These are phyloP conservation scores for Eumeta japonica DNA, from an alignment of 1,140 invertebrate genomes.

Conservation along the genomic window DNA sequence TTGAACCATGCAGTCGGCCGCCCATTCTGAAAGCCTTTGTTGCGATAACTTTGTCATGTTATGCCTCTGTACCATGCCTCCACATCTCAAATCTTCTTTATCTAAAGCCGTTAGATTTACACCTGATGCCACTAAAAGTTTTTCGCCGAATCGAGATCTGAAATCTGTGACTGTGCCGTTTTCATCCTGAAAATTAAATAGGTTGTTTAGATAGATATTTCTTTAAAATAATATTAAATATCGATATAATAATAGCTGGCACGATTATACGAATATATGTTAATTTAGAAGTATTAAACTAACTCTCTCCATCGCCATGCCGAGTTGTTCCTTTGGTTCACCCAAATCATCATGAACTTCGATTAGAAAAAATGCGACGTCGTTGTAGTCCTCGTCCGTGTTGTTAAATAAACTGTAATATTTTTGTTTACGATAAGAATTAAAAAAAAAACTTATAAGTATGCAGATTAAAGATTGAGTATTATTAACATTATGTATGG, in stretches of 20 bases:
- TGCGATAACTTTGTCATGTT: conserved; percentile 61
- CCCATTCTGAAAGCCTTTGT: conserved; percentile 54
- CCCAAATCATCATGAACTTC: conserved; percentile 71
- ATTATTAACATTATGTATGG: too few relatives aligned
- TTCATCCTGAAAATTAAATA: conserved; percentile 53
- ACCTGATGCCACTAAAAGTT: conserved; percentile 60
- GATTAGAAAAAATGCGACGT: conserved; percentile 61
- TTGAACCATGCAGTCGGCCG: conserved; percentile 68
- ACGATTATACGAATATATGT: not conserved
- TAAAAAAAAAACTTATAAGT: too few relatives aligned
- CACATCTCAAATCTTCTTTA: conserved; percentile 69
- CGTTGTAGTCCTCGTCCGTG: conserved; percentile 46
- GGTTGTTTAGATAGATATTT: not conserved
- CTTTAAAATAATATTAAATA: not conserved
- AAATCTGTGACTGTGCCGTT: conserved; percentile 67
- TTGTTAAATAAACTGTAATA: conserved; percentile 3
- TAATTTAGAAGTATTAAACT: conserved; percentile 10
- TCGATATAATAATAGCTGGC: not conserved
- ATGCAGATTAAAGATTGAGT: too few relatives aligned
- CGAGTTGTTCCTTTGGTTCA: conserved; percentile 68
- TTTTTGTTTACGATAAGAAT: too few relatives aligned
- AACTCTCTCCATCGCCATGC: conserved; percentile 67
- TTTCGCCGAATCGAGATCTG: conserved; percentile 65
- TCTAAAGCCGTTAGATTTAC: conserved; percentile 70
- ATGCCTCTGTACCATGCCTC: conserved; percentile 63